Evolutionary conservation across 2,797 vertebrate species (phyloP).

Genomic region (Urosaurus nigricauda): DNA sequence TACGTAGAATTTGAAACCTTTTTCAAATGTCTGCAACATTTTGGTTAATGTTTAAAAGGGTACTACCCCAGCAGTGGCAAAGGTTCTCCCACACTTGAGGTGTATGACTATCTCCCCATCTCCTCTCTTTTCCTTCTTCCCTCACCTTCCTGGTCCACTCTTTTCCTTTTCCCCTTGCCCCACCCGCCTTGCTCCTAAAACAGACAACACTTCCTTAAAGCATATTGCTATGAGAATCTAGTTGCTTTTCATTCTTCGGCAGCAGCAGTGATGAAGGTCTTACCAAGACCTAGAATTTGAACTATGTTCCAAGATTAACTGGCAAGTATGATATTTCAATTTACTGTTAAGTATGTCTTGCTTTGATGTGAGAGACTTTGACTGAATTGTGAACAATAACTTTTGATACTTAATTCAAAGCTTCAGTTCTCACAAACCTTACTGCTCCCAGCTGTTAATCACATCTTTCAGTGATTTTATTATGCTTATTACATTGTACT

Average conservation of each 20-base stretch:
- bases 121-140: too few relatives aligned
- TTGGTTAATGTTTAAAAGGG: background rate
- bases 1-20: background rate
- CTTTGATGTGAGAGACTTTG: too few relatives aligned
- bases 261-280: background rate
- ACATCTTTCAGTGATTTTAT: background rate
- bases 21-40: background rate
- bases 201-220: background rate
- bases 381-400: background rate
- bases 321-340: too few relatives aligned
- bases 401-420: background rate
- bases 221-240: background rate
- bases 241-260: background rate
- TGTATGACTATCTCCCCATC: too few relatives aligned
- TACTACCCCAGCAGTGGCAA: background rate
- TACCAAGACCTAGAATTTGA: background rate
- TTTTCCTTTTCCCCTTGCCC: too few relatives aligned
- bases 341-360: too few relatives aligned
- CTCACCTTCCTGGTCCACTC: too few relatives aligned
- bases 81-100: too few relatives aligned
- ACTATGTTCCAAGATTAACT: conserved; percentile 2
- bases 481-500: background rate
- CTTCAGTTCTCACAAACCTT: background rate
- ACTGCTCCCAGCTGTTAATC: background rate
- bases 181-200: too few relatives aligned